Base-by-base conservation (phyloP, 1,140 invertebrate species). In the Laupala kohalensis region DNA sequence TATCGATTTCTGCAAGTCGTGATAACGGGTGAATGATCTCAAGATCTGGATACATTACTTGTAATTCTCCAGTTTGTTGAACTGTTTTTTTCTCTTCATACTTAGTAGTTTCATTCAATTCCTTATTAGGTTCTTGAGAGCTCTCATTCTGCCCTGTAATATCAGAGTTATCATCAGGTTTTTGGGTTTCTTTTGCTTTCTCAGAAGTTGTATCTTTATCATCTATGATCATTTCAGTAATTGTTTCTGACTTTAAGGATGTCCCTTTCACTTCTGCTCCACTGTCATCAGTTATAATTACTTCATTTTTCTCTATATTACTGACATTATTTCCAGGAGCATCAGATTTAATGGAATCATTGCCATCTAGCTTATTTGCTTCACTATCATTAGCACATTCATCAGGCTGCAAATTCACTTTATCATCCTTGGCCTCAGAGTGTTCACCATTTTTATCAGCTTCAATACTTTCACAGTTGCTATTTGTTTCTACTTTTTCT, bases 41-140 rank as follows among this genome's bases (percentile, higher is more conserved):
- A 29, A 90, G 80, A 77, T 90, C 89, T 6, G 89, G 88, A 73
- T 90, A 90, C 82, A 89, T 88, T 0, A 88, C 88, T 78, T 90
- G 89, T 0, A 90, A 79, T 78, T 88, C 87, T 3, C 86, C 69
- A 25, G 69, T 69, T 53, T 67, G 69, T 2, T 28, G n/a, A 27
- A 25, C 70, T 12, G 64, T 29, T 23, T 67, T 71, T 29, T 28
- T 26, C 23, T 67, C 27, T 29, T 15, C 19, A n/a, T 62, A 19
- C 63, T 70, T 70, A n/a, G 68, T 23, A 5, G 37, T 37, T 5
- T 28, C 9, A 5, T 25, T 25, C 12, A 37, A 13, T 19, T 25
- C 28, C 25, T 69, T 28, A 1, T 27, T 13, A 37, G 68, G 30
- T 24, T 69, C 68, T 19, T 69, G 26, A 15, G 26, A n/a, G n/a